Percentiles rank a stretch among this genome's conserved stretches.
Conservation (phyloP, 2,113 vertebrate species). For the Nycticorax nycticorax region DNA sequence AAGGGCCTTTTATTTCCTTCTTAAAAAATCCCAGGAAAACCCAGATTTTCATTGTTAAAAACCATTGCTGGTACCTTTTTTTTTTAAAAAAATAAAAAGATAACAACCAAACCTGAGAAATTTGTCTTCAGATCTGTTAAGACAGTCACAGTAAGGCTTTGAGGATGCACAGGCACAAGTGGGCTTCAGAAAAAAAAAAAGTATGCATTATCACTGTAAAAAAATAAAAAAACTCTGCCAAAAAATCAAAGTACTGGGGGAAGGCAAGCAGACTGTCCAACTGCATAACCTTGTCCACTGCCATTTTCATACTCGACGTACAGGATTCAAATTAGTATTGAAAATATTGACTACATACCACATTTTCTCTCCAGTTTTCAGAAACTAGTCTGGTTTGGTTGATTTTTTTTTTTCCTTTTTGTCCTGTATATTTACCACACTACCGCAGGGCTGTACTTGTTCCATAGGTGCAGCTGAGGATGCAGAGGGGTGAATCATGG, state of each 20-base stretch:
- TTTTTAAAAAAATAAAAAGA: background rate
- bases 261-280: background rate
- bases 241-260: background rate
- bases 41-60: background rate
- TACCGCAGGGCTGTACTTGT: background rate
- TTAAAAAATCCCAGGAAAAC: background rate
- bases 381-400: background rate
- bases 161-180: conserved; percentile 15
- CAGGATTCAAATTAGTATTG: background rate
- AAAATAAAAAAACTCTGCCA: background rate
- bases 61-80: background rate
- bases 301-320: background rate
- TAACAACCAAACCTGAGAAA: background rate
- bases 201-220: background rate
- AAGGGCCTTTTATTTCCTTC: background rate
- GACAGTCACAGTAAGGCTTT: background rate
- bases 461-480: background rate
- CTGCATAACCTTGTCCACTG: background rate
- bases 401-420: background rate
- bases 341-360: background rate
- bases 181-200: background rate
- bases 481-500: background rate
- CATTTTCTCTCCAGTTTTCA: background rate
- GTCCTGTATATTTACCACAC: background rate
- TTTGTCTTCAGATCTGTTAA: background rate